Evolutionary conservation across 2,113 vertebrate genomes (phyloP).

Genomic region (Aspidoscelis tigris): DNA sequence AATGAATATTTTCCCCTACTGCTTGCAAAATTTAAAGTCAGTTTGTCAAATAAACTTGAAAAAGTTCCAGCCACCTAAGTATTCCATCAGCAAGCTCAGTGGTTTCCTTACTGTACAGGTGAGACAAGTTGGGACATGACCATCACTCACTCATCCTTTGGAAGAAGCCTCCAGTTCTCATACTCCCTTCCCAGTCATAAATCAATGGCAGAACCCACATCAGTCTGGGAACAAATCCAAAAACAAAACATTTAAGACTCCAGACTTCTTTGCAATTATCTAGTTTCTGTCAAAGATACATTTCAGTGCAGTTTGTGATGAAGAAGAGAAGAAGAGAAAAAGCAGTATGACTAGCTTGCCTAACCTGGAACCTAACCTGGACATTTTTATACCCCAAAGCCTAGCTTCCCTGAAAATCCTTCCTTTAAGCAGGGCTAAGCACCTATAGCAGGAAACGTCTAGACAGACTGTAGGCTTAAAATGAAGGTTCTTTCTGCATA

Average conservation of each 20-base stretch:
- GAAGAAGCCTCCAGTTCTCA: neutral
- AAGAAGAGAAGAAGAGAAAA: neutral
- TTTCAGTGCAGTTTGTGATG: neutral
- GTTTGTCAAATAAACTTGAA: neutral
- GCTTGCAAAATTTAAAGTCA: neutral
- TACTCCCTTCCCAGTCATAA: conserved; percentile 10
- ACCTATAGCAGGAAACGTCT: neutral
- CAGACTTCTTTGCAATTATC: neutral
- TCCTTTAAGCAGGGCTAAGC: neutral
- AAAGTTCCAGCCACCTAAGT: neutral
- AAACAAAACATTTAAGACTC: neutral
- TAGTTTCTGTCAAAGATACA: neutral
- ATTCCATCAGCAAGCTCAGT: neutral
- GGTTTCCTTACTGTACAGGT: neutral
- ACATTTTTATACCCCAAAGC: neutral
- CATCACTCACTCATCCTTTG: neutral
- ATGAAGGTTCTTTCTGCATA: neutral
- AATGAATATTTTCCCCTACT: neutral
- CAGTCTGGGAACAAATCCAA: conserved; percentile 9
- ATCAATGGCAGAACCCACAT: neutral
- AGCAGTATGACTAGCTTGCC: neutral
- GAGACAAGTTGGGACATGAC: conserved; percentile 3
- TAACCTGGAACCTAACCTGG: neutral
- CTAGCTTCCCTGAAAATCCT: neutral
- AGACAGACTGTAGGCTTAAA: neutral